A percentile compares a stretch with the other conserved stretches of the same genome.
Conservation (phyloP, 1,140 invertebrate species). For the Branchinecta lynchi region DNA sequence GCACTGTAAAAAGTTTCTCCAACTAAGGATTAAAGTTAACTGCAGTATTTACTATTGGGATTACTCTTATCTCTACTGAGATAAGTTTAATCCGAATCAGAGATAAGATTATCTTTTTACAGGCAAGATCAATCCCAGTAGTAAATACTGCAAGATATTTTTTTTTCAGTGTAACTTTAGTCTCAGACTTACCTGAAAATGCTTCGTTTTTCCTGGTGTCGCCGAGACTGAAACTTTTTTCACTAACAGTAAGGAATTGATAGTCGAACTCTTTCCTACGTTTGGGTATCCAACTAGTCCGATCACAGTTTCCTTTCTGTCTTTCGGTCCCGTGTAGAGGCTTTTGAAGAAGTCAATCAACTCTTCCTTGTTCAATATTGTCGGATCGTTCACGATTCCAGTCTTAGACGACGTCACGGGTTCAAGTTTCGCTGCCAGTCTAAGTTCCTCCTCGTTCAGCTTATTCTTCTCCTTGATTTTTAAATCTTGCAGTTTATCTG, state of each 20-base stretch:
- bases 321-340: constrained; percentile 40
- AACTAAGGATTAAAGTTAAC: too few species aligned
- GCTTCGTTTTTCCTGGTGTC: constrained; percentile 93
- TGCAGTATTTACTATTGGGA: too few species aligned
- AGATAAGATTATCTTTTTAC: too few species aligned
- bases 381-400: background rate
- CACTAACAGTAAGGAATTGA: constrained; percentile 72
- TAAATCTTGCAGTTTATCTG: constrained; percentile 13
- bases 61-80: too few species aligned
- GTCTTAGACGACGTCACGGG: background rate
- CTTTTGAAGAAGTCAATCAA: constrained; percentile 46
- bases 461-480: constrained; percentile 2
- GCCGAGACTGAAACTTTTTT: constrained; percentile 93
- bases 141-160: too few species aligned
- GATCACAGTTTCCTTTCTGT: constrained; percentile 47
- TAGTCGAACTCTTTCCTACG: constrained; percentile 98
- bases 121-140: too few species aligned
- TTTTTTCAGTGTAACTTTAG: background rate
- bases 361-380: constrained; percentile 28
- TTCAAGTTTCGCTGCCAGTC: too few species aligned
- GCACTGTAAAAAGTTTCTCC: too few species aligned
- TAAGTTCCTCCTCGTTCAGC: background rate
- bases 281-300: constrained; percentile 97
- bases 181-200: constrained; percentile 44
- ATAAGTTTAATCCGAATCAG: too few species aligned